Evolutionary conservation across 2,888 invertebrate species (phyloP).

Genomic region (Steinernema carpocapsae): DNA sequence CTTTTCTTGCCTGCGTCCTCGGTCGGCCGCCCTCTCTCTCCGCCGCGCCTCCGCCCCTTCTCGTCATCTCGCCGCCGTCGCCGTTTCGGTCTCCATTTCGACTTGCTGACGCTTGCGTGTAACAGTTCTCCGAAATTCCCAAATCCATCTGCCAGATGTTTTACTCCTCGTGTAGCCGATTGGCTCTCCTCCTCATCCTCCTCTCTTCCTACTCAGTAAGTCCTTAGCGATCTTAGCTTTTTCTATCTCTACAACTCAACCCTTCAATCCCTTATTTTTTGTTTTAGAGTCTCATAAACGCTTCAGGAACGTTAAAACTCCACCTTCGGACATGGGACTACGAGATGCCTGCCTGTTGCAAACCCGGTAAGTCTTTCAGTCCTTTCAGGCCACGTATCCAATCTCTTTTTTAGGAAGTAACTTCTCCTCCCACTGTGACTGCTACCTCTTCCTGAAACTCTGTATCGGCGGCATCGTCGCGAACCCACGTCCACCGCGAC

Average conservation of each 20-base stretch:
- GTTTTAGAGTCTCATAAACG: conserved; percentile 29
- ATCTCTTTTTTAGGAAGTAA: too few relatives aligned
- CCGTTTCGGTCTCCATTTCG: conserved; percentile 31
- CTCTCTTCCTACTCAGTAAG: conserved; percentile 32
- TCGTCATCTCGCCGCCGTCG: conserved; percentile 28
- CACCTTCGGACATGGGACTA: neutral
- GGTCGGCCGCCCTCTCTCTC: neutral
- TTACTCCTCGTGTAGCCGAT: neutral
- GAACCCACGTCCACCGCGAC: neutral
- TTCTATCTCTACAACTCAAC: neutral
- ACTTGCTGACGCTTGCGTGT: conserved; percentile 17
- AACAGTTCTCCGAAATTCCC: conserved; percentile 25
- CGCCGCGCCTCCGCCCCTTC: neutral
- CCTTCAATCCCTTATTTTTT: neutral
- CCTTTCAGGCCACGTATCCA: conserved; percentile 12
- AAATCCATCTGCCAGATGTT: neutral
- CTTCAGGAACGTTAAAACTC: neutral
- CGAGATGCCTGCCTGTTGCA: neutral
- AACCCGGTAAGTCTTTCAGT: neutral
- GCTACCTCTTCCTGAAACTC: conserved; percentile 14
- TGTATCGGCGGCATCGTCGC: conserved; percentile 9
- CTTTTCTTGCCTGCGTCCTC: neutral
- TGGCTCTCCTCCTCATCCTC: conserved; percentile 31
- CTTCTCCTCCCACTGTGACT: conserved; percentile 1
- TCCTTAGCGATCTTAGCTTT: neutral